Conservation (phyloP, 2,888 invertebrate species). For the Ophion slaviceki region DNA sequence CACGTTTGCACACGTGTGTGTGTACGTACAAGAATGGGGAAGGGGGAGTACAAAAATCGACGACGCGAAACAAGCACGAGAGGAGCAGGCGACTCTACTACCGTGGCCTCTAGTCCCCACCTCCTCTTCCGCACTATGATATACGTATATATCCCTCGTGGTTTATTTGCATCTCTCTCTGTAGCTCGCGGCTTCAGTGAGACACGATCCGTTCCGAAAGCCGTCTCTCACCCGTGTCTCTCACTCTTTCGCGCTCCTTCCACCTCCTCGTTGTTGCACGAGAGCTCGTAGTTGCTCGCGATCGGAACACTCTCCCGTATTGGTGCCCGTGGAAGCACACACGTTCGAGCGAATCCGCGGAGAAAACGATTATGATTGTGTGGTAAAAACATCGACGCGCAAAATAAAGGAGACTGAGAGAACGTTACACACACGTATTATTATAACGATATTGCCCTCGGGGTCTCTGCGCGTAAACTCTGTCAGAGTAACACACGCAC, state of each 20-base stretch:
- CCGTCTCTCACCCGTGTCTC: conserved; percentile 29
- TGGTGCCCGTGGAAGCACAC: conserved; percentile 32
- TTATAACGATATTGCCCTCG: conserved; percentile 15
- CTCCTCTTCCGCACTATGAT: conserved; percentile 32
- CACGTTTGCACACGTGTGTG: background rate
- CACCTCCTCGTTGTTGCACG: conserved; percentile 2
- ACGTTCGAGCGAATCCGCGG: conserved; percentile 1
- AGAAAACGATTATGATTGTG: conserved; percentile 38
- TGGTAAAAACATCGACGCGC: background rate
- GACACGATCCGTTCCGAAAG: conserved; percentile 48
- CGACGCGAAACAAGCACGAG: conserved; percentile 49
- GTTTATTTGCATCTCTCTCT: background rate
- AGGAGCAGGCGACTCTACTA: conserved; percentile 48
- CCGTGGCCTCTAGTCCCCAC: conserved; percentile 52
- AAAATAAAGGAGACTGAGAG: background rate
- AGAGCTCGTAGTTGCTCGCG: conserved; percentile 46
- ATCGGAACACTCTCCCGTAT: conserved; percentile 44
- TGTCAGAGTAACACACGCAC: background rate
- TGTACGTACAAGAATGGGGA: background rate
- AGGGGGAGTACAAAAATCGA: conserved; percentile 42
- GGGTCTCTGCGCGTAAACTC: background rate
- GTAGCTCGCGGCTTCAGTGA: conserved; percentile 28
- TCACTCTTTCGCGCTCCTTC: background rate
- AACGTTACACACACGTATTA: background rate
- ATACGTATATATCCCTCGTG: conserved; percentile 3